These are phyloP conservation scores for Perizoma flavofasciatum DNA, from an alignment of 2,888 invertebrate species.

Conservation along the genomic window DNA sequence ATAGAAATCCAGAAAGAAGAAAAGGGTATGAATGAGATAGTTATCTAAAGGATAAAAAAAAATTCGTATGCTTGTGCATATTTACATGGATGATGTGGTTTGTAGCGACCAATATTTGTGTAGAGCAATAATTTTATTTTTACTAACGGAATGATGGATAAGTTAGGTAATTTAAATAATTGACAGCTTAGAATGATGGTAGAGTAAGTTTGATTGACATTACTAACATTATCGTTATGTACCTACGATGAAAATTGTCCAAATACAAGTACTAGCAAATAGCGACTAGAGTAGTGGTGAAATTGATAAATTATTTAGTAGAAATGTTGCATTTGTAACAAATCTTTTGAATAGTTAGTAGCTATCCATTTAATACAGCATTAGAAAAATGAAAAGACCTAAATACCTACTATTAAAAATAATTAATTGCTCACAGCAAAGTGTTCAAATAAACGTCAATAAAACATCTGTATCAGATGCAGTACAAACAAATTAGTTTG, in stretches of 20 bases:
- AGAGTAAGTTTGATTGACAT: conserved; percentile 44
- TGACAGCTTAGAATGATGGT: conserved; percentile 41
- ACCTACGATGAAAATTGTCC: conserved; percentile 31
- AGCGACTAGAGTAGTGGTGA: background rate
- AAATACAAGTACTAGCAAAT: conserved; percentile 27
- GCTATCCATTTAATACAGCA: conserved; percentile 12
- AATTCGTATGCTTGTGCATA: conserved; percentile 37
- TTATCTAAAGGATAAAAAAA: background rate
- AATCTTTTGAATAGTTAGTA: conserved; percentile 15
- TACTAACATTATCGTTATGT: conserved; percentile 50
- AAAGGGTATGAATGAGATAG: background rate
- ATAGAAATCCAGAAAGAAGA: conserved; percentile 4
- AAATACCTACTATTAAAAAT: conserved; percentile 39
- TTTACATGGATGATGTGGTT: conserved; percentile 30
- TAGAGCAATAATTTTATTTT: conserved; percentile 54
- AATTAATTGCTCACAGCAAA: conserved; percentile 67
- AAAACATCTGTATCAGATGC: conserved; percentile 81
- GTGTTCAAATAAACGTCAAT: conserved; percentile 68
- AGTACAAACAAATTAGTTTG: conserved; percentile 71
- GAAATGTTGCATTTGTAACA: conserved; percentile 23
- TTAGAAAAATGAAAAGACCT: conserved; percentile 34
- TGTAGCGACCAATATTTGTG: conserved; percentile 45
- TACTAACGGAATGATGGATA: conserved; percentile 51
- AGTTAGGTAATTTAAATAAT: conserved; percentile 31
- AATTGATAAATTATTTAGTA: conserved; percentile 29